Evolutionary conservation across 2,113 vertebrate species (phyloP), one percentile per base, ranked within the genome.

Genomic region (Puffinus mauretanicus): DNA sequence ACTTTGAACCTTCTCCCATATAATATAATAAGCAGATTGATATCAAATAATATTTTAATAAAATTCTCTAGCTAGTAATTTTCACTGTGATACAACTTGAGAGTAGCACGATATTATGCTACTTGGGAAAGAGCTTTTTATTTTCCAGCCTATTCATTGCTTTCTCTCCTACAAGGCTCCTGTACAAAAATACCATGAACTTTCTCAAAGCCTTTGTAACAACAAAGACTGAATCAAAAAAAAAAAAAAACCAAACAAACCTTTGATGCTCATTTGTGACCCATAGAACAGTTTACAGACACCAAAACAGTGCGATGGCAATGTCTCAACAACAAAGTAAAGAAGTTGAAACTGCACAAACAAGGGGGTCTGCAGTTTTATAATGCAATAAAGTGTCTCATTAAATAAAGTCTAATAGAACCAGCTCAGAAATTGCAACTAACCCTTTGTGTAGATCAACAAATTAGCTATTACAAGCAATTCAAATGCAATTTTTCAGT

Each of bases 31-130:
- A 86, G 69, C 34, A 22, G 77, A 94, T 83, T 95, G 95, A 86
- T 95, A 93, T 67, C 73, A 82, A 96, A 86, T 65, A 93, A 71
- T 96, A 95, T 97, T 96, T 96, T 90, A 95, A 94, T 95, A 94
- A 92, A 88, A 94, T 27, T 94, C 86, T 46, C 82, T 92, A 96
- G 90, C 72, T 94, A 93, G 88, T 96, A 82, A 95, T 97, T 97
- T 95, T 96, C 91, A 94, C 85, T 97, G 92, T 95, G 87, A 86
- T 84, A 60, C 55, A 81, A 46, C 38, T 60, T 86, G 67, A 96
- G 71, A 26, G 83, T 83, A 95, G 84, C 54, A 88, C 60, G 71
- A 94, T 92, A 90, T 92, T 82, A 67, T 93, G 27, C 77, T 96
- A 66, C 34, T 70, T 82, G 67, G 71, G 89, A 91, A 96, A 93